Base-by-base conservation (phyloP, 1,140 invertebrate genomes). In the Theocolax elegans region DNA sequence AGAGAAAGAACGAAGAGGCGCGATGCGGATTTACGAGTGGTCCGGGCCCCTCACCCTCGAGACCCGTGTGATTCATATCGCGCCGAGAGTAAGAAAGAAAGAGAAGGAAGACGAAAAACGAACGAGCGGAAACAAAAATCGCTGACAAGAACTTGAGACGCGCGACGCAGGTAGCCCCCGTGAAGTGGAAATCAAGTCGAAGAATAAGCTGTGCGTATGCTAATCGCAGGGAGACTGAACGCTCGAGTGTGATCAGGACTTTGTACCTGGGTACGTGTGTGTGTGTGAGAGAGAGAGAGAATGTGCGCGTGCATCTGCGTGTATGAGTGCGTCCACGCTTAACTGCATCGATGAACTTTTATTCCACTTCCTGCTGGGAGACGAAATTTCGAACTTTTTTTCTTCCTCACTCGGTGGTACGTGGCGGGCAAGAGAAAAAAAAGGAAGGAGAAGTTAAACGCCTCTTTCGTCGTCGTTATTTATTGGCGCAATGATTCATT, bases 401-500 rank as follows among this genome's bases (percentile, higher is more conserved):
- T 35, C 10, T 35, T n/a, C n/a, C n/a, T 44, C 15, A 17, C 42
- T 15, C 9, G 48, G 48, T 51, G 48, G 17, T 25, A 12, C 48
- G 10, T 23, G 38, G 21, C 29, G 23, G 40, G 15, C 13, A 21
- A 56, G 17, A 67, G 42, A 48, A 48, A 44, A 53, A 40, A 42
- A 7, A 44, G n/a, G 23, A 1, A 27, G 21, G 23, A 25, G 31
- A 21, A 10, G 29, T 66, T 59, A 66, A 72, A 66, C 54, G 38
- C 58, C 56, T 67, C 63, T 66, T 72, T 71, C 69, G 69, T 71
- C 69, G 69, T 71, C 44, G 69, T 66, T 72, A 72, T 72, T 72
- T 72, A 72, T 72, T 58, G 70, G 54, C 19, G 25, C 23, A 67
- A 72, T 72, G 63, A 72, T 72, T 72, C 70, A 72, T 72, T 67